Conservation (phyloP, 2,888 invertebrate species). For the Archips xylosteana region DNA sequence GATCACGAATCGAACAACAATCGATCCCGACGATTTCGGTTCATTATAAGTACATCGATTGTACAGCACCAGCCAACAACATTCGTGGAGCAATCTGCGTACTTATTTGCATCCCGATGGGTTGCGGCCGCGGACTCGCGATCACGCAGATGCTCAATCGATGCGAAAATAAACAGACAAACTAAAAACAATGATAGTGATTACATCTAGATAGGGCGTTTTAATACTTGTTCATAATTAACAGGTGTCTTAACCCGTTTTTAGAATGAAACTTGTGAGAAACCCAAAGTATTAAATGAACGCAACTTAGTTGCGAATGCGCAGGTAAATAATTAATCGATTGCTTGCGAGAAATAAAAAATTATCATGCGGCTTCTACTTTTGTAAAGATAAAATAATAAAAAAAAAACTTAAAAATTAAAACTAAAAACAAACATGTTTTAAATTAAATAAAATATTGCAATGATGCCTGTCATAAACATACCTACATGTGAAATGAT, state of each 20-base stretch:
- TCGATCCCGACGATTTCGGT: conserved; percentile 61
- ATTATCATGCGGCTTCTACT: too few relatives aligned
- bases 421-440: too few relatives aligned
- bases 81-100: conserved; percentile 75
- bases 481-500: background rate
- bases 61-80: conserved; percentile 70
- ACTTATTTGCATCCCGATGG: conserved; percentile 73
- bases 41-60: conserved; percentile 69
- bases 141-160: conserved; percentile 69
- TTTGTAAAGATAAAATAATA: too few relatives aligned
- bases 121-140: conserved; percentile 59
- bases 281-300: background rate
- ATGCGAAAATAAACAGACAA: conserved; percentile 72
- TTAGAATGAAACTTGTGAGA: background rate
- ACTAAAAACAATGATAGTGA: conserved; percentile 52
- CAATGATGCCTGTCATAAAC: too few relatives aligned
- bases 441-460: too few relatives aligned
- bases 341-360: too few relatives aligned
- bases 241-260: conserved; percentile 17
- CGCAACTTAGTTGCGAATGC: conserved; percentile 7
- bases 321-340: background rate
- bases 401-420: too few relatives aligned
- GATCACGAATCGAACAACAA: conserved; percentile 53
- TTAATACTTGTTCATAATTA: conserved; percentile 17
- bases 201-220: conserved; percentile 35